Conservation (phyloP, 1,140 invertebrate species). For the Ctenoplectra terminalis region DNA sequence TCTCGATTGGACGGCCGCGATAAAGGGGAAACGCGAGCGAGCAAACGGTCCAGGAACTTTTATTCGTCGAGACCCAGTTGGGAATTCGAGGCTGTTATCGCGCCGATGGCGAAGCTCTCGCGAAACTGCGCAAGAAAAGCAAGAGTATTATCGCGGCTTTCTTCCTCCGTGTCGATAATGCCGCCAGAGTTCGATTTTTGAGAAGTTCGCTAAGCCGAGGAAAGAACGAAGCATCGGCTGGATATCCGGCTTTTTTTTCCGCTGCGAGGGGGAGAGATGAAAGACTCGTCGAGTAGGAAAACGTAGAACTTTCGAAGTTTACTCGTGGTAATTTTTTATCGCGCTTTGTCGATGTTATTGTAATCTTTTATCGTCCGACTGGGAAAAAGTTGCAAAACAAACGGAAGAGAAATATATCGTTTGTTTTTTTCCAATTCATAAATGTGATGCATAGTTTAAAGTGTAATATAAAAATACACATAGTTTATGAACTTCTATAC, state of each 20-base stretch:
- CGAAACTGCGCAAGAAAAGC: slow-evolving; percentile 41
- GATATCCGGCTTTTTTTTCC: not conserved
- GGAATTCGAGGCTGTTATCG: slow-evolving; percentile 57
- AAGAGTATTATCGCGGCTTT: slow-evolving; percentile 43
- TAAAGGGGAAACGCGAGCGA: slow-evolving; percentile 40
- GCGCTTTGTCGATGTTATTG: not conserved
- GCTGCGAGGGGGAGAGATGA: not conserved
- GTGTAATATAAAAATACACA: too few relatives aligned
- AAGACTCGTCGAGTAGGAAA: not conserved
- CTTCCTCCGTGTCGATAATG: slow-evolving; percentile 14
- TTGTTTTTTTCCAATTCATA: too few relatives aligned
- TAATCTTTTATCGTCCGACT: too few relatives aligned
- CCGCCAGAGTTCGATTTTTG: slow-evolving; percentile 44
- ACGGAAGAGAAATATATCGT: too few relatives aligned
- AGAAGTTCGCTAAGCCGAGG: slow-evolving; percentile 37
- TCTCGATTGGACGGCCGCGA: slow-evolving; percentile 59
- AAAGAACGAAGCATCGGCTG: not conserved
- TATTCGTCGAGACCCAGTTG: slow-evolving; percentile 34
- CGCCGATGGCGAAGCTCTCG: slow-evolving; percentile 16
- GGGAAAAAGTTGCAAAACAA: too few relatives aligned
- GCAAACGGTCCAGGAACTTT: slow-evolving; percentile 44
- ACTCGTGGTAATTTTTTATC: not conserved
- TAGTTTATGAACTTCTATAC: too few relatives aligned
- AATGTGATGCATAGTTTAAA: too few relatives aligned
- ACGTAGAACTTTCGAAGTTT: not conserved